Percentiles rank a stretch among this genome's conserved stretches.
phyloP scores from a whole-genome alignment of 1,140 invertebrate genomes.

The Drosophila burlai region DNA sequence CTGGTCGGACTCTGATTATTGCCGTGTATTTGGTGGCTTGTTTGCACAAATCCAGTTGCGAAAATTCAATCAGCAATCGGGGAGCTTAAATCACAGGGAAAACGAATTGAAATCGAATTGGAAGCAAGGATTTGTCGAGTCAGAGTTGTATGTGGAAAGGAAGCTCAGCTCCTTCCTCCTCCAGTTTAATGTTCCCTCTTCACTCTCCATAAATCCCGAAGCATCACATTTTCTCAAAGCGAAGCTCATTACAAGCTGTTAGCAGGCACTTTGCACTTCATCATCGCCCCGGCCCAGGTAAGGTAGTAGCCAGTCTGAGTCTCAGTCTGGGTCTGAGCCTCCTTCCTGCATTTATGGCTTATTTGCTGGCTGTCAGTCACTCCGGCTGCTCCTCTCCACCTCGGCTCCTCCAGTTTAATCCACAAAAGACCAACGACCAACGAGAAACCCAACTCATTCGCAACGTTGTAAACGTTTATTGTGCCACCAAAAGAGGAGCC shows the following conservation, averaged over 20 bases:
- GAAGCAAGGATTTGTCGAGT: constrained; percentile 43
- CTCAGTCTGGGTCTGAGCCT: constrained; percentile 2
- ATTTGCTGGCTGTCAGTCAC: constrained; percentile 76
- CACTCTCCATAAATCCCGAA: constrained; percentile 41
- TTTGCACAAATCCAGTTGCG: constrained; percentile 51
- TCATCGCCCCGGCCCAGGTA: constrained; percentile 38
- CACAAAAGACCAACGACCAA: neutral
- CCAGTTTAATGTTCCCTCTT: neutral
- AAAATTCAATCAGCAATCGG: constrained; percentile 42
- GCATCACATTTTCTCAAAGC: constrained; percentile 45
- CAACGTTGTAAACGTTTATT: constrained; percentile 77
- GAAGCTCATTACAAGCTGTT: constrained; percentile 79
- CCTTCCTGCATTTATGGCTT: constrained; percentile 70
- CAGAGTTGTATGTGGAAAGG: constrained; percentile 27
- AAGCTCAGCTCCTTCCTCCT: neutral
- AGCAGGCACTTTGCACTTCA: constrained; percentile 78
- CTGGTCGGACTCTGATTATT: constrained; percentile 13
- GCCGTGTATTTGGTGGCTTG: constrained; percentile 26
- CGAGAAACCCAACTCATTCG: constrained; percentile 35
- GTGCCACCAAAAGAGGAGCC: constrained; percentile 67
- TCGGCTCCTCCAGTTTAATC: neutral
- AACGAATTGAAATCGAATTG: constrained; percentile 49
- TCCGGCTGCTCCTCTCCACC: neutral
- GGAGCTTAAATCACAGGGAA: constrained; percentile 38
- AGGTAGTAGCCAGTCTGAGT: constrained; percentile 18